Base-by-base conservation (phyloP, 2,113 vertebrate genomes). In the Psettodes erumei region DNA sequence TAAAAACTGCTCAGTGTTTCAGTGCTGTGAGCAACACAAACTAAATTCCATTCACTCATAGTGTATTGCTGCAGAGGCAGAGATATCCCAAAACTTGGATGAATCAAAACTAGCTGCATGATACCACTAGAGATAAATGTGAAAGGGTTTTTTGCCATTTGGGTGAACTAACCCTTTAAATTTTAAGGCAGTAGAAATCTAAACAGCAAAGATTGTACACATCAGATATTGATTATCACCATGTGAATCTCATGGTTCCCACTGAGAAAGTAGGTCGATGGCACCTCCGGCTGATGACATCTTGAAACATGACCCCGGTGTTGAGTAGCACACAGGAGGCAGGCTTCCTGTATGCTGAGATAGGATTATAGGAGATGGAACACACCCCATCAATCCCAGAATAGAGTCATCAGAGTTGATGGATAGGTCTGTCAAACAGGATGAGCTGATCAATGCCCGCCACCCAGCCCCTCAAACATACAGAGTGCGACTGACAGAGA, bases 401-500 rank as follows among this genome's bases (percentile, higher is more conserved):
- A 82, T 61, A 71, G 68, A 86, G 62, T 81, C 60, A 64, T 86
- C 77, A 62, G 8, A 1, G 5, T 30, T 84, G 86, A 88, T 80
- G 67, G 82, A 87, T 73, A 13, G 69, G 63, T 62, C 70, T 68
- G 81, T 88, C 79, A 75, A 60, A 77, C 62, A 45, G 71, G 64
- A 83, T 30, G 72, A 86, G 77, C 83, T 81, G 88, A 90, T 91
- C 89, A 82, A 83, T 83, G 77, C 27, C 60, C 68, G 51, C 65
- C 40, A 13, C 59, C 68, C 64, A 67, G 18, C 70, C 71, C 73
- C 71, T 82, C 32, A 86, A 72, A 77, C 85, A 77, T 35, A 91
- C 83, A 71, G 72, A 83, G 33, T 53, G 66, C n/a, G 23, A 51
- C 21, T 40, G 9, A 60, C 23, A 73, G 64, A 54, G 71, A 73